Evolutionary conservation across 2,113 vertebrate genomes (phyloP).

Genomic region (Numenius arquata): DNA sequence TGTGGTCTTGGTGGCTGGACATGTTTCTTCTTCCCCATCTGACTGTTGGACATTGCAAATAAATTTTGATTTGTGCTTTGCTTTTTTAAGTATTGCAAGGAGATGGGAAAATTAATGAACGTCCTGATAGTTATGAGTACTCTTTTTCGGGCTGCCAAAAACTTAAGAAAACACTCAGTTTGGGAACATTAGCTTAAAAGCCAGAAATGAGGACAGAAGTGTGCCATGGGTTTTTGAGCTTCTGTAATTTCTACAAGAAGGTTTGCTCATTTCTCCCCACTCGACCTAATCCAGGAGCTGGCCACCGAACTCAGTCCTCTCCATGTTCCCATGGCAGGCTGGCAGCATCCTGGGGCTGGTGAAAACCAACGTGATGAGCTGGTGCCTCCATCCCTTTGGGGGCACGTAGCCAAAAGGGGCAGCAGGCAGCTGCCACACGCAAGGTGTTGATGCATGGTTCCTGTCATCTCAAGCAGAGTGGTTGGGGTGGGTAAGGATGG

Average conservation of each 20-base stretch:
- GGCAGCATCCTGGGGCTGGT: neutral
- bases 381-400: neutral
- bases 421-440: neutral
- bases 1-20: neutral
- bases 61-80: neutral
- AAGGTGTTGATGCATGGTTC: neutral
- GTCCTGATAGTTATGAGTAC: neutral
- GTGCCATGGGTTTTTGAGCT: neutral
- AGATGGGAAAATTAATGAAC: neutral
- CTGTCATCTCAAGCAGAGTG: fast-evolving
- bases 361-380: neutral
- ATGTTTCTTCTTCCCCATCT: neutral
- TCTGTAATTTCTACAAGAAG: neutral
- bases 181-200: neutral
- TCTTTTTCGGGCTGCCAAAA: neutral
- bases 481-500: neutral
- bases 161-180: neutral
- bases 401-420: neutral
- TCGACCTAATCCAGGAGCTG: neutral
- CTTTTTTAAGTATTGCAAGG: neutral
- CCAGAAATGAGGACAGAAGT: neutral
- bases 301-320: neutral
- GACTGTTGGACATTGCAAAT: neutral
- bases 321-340: fast-evolving
- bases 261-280: neutral